Evolutionary conservation across 2,888 invertebrate genomes (phyloP).

Genomic region (Mamestra brassicae): DNA sequence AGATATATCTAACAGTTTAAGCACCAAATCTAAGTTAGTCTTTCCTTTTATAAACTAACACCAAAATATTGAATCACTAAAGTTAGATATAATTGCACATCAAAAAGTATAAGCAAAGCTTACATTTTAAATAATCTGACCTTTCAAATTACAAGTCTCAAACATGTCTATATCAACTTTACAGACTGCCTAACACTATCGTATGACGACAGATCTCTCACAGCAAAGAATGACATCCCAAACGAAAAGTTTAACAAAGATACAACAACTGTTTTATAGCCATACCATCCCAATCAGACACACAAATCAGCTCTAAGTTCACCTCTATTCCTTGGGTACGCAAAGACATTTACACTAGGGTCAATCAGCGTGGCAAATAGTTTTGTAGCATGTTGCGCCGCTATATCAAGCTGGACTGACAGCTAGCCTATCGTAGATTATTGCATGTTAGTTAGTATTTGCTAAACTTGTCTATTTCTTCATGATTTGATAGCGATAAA

Average conservation of each 20-base stretch:
- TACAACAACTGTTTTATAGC: conserved; percentile 14
- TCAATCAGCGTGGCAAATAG: conserved; percentile 37
- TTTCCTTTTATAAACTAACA: background rate
- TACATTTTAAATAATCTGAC: too few species aligned
- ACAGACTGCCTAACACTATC: background rate
- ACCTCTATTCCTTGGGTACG: conserved; percentile 23
- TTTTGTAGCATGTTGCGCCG: conserved; percentile 14
- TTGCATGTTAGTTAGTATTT: conserved; percentile 26
- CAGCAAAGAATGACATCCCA: background rate
- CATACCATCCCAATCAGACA: conserved; percentile 21
- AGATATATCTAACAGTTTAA: background rate
- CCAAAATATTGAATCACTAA: background rate
- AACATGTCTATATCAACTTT: background rate
- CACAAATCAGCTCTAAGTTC: conserved; percentile 11
- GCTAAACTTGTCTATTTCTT: conserved; percentile 44
- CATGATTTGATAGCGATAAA: conserved; percentile 20
- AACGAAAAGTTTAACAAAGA: conserved; percentile 8
- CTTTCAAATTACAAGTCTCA: too few species aligned
- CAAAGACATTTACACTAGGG: conserved; percentile 50
- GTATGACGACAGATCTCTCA: background rate
- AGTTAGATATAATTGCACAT: too few species aligned
- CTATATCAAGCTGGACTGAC: conserved; percentile 35
- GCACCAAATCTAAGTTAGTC: background rate
- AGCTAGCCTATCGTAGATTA: conserved; percentile 12
- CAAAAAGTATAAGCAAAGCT: too few species aligned